Conservation (phyloP, 2,797 vertebrate genomes). For the Orientallactaga sibirica region DNA sequence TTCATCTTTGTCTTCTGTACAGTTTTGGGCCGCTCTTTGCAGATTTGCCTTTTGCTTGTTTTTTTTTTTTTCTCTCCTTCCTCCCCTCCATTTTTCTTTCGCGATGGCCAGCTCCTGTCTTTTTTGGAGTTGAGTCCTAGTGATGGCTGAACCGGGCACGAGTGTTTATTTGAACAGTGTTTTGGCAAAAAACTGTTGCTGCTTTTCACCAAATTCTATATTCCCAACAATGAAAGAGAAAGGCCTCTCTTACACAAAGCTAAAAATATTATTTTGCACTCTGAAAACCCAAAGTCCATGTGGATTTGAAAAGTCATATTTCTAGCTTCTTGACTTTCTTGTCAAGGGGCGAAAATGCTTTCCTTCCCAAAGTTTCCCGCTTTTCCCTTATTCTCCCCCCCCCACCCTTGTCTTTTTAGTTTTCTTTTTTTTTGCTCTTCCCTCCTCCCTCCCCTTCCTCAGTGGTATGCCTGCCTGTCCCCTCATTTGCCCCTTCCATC, state of each 20-base stretch:
- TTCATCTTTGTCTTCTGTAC: background rate
- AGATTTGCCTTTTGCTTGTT: background rate
- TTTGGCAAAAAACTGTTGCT: conserved; percentile 68
- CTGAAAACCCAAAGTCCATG: conserved; percentile 6
- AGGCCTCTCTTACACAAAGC: conserved; percentile 48
- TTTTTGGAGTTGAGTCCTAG: background rate
- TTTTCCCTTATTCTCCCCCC: background rate
- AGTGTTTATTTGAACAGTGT: conserved; percentile 57
- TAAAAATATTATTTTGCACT: conserved; percentile 38
- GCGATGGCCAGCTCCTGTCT: background rate
- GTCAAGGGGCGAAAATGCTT: conserved; percentile 16
- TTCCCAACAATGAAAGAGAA: conserved; percentile 17
- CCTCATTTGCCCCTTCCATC: background rate
- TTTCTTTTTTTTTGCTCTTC: background rate
- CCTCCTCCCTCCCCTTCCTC: background rate
- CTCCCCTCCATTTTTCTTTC: background rate
- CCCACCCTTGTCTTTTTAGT: background rate
- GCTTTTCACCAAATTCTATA: conserved; percentile 37
- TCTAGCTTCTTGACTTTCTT: conserved; percentile 58
- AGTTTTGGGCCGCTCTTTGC: conserved; percentile 11
- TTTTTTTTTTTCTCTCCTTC: background rate
- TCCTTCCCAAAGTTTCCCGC: background rate
- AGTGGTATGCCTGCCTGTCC: background rate
- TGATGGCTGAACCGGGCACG: background rate
- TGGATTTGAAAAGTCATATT: conserved; percentile 35